Evolutionary conservation across 2,113 vertebrate species (phyloP), one percentile per base, ranked within the genome.

Genomic region (Callipepla californica): DNA sequence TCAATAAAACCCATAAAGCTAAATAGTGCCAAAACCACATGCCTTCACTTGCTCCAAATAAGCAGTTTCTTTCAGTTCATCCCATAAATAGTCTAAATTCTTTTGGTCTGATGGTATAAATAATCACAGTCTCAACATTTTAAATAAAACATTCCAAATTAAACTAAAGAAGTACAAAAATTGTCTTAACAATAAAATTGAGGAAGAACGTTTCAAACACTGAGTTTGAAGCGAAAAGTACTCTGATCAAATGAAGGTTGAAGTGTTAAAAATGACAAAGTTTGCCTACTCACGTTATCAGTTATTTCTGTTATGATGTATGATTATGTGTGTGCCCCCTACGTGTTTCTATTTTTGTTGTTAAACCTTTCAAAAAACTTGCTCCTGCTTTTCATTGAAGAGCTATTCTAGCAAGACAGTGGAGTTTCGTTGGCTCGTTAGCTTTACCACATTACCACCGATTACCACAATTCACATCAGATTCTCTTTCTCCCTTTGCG

Each of bases 371-470:
- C 50, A 86, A 95, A 92, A 92, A 97, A 89, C 87, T 63, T 82
- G 84, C 92, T 93, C 36, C 63, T 74, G 53, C 62, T 91, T 82
- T 96, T 83, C 87, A 95, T 90, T 97, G 88, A 96, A 95, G 89
- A 92, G 82, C 85, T 95, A 94, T 95, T 96, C 87, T 79, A 86
- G 23, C 40, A 79, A 67, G 90, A 87, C 32, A 87, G 50, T 89
- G 65, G 93, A 92, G 53, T 84, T 96, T 96, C 91, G 75, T 28
- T 28, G 25, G 26, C 14, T 53, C 11, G 40, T 68, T 15, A 93
- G 59, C 44, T 90, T 86, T 85, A 80, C 40, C 12, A 40, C 40
- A 40, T 40, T 40, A 40, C 11, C 40, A 40, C 40, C 40, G 40
- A 40, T 17, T 53, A 53, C 88, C 72, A 84, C 34, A 81, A 79